These are phyloP conservation scores for Andricus grossulariae DNA, from an alignment of 1,140 invertebrate genomes.

Conservation along the genomic window DNA sequence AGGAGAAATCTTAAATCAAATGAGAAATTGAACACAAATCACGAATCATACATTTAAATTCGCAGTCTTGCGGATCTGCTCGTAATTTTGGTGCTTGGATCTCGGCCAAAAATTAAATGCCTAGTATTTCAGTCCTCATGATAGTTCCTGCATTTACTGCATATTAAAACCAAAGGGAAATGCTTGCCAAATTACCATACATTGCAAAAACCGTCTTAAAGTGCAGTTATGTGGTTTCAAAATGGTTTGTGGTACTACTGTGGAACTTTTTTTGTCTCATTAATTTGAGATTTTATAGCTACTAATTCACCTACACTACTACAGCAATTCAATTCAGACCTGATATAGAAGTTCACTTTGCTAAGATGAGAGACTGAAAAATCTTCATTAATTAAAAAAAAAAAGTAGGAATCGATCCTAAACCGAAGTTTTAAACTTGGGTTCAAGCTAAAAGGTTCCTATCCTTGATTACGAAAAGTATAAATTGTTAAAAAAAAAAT, in stretches of 20 bases:
- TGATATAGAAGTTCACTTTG: too few species aligned
- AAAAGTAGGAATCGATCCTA: too few species aligned
- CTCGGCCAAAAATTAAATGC: constrained; percentile 24
- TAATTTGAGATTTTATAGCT: background rate
- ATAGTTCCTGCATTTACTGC: constrained; percentile 13
- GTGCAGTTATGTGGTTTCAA: constrained; percentile 19
- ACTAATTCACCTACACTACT: background rate
- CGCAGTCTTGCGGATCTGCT: background rate
- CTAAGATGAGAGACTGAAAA: too few species aligned
- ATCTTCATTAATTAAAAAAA: too few species aligned
- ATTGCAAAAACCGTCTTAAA: constrained; percentile 16
- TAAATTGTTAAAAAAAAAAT: background rate
- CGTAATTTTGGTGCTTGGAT: constrained; percentile 13
- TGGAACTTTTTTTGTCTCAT: constrained; percentile 13
- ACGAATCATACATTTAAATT: background rate
- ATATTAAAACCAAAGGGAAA: constrained; percentile 14
- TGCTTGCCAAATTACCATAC: constrained; percentile 21
- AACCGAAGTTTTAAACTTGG: too few species aligned
- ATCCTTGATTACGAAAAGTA: background rate
- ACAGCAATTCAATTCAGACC: background rate
- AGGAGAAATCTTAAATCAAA: background rate
- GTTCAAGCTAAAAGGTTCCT: too few species aligned
- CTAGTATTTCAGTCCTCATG: constrained; percentile 21
- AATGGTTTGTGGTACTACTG: constrained; percentile 4
- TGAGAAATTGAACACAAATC: background rate